A percentile compares a stretch with the other conserved stretches of the same genome.
Evolutionary conservation across 2,888 invertebrate species (phyloP).

Genomic region (Phragmatobia fuliginosa): DNA sequence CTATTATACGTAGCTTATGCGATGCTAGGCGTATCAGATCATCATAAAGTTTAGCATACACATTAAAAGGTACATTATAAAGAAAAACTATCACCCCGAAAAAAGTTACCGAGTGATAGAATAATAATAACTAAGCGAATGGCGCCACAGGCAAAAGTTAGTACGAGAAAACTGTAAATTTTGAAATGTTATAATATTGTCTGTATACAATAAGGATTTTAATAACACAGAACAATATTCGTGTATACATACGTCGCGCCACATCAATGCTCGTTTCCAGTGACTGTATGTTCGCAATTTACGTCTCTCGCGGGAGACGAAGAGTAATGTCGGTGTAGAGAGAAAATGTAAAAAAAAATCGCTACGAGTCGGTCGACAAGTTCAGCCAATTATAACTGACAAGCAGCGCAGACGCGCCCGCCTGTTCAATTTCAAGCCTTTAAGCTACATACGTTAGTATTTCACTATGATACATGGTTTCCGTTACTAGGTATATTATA

Average conservation of each 20-base stretch:
- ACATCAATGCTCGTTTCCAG: constrained; percentile 81
- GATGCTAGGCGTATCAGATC: not conserved
- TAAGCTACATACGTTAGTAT: constrained; percentile 59
- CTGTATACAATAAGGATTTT: constrained; percentile 75
- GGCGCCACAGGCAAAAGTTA: constrained; percentile 11
- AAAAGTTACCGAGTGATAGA: not conserved
- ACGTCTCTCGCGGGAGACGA: constrained; percentile 84
- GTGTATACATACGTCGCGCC: constrained; percentile 82
- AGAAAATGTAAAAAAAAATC: constrained; percentile 77
- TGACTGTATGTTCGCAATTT: constrained; percentile 80
- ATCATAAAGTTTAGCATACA: not conserved
- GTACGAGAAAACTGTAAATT: constrained; percentile 42
- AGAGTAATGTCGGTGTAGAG: constrained; percentile 82
- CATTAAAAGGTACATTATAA: not conserved
- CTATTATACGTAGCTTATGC: not conserved
- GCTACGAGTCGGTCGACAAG: constrained; percentile 81
- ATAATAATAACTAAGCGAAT: not conserved
- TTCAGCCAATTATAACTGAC: constrained; percentile 87
- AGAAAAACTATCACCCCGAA: not conserved
- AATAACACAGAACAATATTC: constrained; percentile 77
- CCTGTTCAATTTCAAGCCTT: constrained; percentile 76
- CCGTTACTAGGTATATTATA: constrained; percentile 28
- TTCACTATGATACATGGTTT: constrained; percentile 44
- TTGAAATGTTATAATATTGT: constrained; percentile 59
- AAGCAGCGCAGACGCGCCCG: constrained; percentile 79